Conservation (phyloP, 2,797 vertebrate genomes). For the Acanthurus lineatus region DNA sequence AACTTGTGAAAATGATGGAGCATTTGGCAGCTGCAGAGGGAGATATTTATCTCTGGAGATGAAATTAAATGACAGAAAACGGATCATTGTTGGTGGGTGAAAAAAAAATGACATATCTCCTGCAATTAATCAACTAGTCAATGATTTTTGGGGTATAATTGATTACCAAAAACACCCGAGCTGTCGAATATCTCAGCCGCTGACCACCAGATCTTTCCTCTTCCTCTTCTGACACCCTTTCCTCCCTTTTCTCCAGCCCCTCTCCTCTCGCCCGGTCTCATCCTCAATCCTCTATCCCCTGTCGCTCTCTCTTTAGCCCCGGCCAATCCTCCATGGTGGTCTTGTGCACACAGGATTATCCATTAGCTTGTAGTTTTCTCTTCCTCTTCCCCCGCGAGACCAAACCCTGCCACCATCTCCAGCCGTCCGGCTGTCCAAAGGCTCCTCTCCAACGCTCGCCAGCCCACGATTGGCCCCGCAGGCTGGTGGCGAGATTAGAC, state of each 20-base stretch:
- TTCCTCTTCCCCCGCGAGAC: constrained; percentile 47
- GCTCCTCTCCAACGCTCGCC: constrained; percentile 64
- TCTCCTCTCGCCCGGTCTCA: constrained; percentile 35
- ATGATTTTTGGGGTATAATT: too few relatives aligned
- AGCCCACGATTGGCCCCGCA: constrained; percentile 62
- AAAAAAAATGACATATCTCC: too few relatives aligned
- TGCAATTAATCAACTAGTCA: too few relatives aligned
- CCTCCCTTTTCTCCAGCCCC: constrained; percentile 18
- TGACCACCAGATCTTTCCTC: too few relatives aligned
- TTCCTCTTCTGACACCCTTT: background rate
- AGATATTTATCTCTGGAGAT: too few relatives aligned
- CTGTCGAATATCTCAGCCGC: too few relatives aligned
- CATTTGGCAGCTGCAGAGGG: background rate
- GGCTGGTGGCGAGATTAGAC: constrained; percentile 71
- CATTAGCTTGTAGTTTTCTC: constrained; percentile 58
- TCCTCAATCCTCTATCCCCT: constrained; percentile 50
- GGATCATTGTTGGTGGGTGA: too few relatives aligned
- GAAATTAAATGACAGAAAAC: too few relatives aligned
- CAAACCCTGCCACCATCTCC: constrained; percentile 53
- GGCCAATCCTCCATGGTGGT: constrained; percentile 66
- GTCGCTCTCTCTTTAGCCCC: constrained; percentile 56
- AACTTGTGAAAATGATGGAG: background rate
- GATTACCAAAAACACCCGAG: too few relatives aligned
- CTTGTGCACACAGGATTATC: constrained; percentile 73
- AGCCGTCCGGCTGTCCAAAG: constrained; percentile 52